Evolutionary conservation across 2,888 invertebrate species (phyloP).

Genomic region (Nematopogon swammerdamellus): DNA sequence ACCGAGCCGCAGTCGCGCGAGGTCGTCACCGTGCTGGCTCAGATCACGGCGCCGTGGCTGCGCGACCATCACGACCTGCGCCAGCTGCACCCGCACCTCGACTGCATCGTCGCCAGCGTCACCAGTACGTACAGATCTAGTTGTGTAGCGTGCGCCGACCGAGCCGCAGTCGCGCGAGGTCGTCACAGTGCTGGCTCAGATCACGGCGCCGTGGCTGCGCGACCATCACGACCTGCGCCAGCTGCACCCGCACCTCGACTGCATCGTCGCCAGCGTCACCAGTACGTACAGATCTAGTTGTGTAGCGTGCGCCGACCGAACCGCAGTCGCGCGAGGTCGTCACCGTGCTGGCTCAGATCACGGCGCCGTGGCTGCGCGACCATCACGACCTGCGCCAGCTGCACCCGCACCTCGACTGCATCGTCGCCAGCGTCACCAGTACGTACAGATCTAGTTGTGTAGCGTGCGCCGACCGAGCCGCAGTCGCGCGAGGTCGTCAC

Average conservation of each 20-base stretch:
- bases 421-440: constrained; percentile 76
- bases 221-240: constrained; percentile 71
- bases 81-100: constrained; percentile 73
- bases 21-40: constrained; percentile 86
- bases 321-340: not conserved
- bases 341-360: too few relatives aligned
- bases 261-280: constrained; percentile 72
- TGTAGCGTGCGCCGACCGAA: not conserved
- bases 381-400: constrained; percentile 73
- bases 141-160: constrained; percentile 36
- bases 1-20: constrained; percentile 78
- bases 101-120: constrained; percentile 68
- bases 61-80: constrained; percentile 70
- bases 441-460: too few relatives aligned
- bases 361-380: constrained; percentile 81
- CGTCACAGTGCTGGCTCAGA: constrained; percentile 86
- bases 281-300: constrained; percentile 38
- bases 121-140: constrained; percentile 55
- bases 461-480: not conserved
- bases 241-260: constrained; percentile 70
- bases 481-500: not conserved
- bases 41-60: constrained; percentile 91
- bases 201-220: constrained; percentile 88
- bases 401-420: constrained; percentile 65
- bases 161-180: constrained; percentile 82